phyloP scores from a whole-genome alignment of 2,797 vertebrate species.

The Bryconaethiops microstoma region DNA sequence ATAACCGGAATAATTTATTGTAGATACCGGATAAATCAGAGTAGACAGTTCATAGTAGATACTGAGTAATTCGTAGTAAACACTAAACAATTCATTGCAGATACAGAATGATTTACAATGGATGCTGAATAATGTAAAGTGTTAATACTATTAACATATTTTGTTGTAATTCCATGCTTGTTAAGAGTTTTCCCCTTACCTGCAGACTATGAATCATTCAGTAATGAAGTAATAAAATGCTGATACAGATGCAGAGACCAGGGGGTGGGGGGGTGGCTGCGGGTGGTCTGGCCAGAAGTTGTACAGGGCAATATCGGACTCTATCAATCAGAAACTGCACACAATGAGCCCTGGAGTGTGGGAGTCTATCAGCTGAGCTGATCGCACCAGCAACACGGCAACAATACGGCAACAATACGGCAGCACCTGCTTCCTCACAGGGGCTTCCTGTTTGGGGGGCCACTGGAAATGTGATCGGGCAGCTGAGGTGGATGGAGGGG shows the following conservation, averaged over 20 bases:
- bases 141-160: too few species aligned
- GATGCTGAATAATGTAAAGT: too few species aligned
- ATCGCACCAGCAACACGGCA: constrained; percentile 75
- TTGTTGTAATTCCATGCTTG: too few species aligned
- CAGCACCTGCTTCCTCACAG: constrained; percentile 82
- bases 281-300: neutral
- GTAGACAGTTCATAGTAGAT: too few species aligned
- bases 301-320: neutral
- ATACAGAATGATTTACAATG: too few species aligned
- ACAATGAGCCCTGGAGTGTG: constrained; percentile 66
- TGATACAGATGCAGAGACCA: neutral
- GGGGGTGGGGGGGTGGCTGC: neutral
- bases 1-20: too few species aligned
- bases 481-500: constrained; percentile 26
- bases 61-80: too few species aligned
- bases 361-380: constrained; percentile 72
- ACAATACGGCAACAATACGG: constrained; percentile 59
- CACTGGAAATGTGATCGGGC: constrained; percentile 75
- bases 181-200: too few species aligned
- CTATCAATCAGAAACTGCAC: constrained; percentile 5
- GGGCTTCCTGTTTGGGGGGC: constrained; percentile 79
- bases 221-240: too few species aligned
- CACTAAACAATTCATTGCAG: too few species aligned
- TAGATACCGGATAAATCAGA: too few species aligned
- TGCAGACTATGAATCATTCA: too few species aligned